Base-by-base conservation (phyloP, 2,797 vertebrate species). In the Hydrolagus colliei region DNA sequence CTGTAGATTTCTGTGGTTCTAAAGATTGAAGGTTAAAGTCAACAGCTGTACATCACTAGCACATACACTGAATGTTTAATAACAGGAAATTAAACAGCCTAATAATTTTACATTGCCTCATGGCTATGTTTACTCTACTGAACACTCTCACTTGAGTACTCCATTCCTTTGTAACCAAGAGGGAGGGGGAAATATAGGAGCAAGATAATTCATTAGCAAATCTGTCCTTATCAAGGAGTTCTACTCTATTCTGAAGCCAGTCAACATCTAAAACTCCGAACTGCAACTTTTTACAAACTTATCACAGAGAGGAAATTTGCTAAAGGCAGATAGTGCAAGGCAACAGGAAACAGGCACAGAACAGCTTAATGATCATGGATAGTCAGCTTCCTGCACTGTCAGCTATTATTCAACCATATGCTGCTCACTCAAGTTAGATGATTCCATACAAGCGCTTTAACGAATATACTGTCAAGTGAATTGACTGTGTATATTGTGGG, bases 231-330 rank as follows among this genome's bases (percentile, higher is more conserved):
- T 16, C 41, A 65, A 2, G 10, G 41, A 3, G 68, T 52, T 68
- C 68, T 84, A 71, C 65, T 41, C 7, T 18, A 67, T 84, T 32
- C 65, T 27, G 5, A 67, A 68, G 41, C 10, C 6, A 65, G 78
- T 80, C 67, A 62, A 9, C 63, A 9, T 35, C 78, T 22, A 67
- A 32, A 27, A 62, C 86, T 86, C 63, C 59, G 86, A 86, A 87
- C 59, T 86, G 86, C 87, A 88, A 8, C n/a, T 20, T 62, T 27
- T 5, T 12, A 87, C 14, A 61, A 85, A 90, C 85, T 87, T 89
- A 86, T 63, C 82, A 87, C 79, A 86, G 78, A 85, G 76, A 87
- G 90, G 91, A 92, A 92, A 87, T 85, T 90, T 89, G 90, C n/a
- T 14, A 41, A 84, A 86, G 65, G 71, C 79, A 87, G 89, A 91